Evolutionary conservation across 30 jellyfish, hydroid and myxozoan species (phyloP).

Genomic region (Euphysa ruthae): DNA sequence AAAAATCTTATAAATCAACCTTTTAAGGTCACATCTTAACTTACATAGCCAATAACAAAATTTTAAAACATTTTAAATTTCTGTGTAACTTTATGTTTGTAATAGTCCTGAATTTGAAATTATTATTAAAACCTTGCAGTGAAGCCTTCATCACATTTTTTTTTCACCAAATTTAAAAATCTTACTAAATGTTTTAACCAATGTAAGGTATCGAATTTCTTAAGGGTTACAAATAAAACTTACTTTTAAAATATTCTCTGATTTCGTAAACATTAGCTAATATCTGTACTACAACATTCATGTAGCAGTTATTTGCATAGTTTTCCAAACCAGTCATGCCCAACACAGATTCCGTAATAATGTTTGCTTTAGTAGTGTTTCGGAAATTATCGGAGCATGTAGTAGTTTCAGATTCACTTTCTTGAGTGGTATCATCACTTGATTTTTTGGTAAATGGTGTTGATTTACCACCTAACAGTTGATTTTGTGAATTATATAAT

Average conservation of each 20-base stretch:
- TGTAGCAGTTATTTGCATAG: slow-evolving; percentile 79
- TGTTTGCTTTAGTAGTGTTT: slow-evolving; percentile 30
- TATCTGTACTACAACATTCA: slow-evolving; percentile 81
- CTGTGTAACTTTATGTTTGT: too few species aligned
- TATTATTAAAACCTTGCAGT: too few species aligned
- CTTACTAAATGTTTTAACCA: too few species aligned
- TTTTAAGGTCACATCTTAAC: too few species aligned
- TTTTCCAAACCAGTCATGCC: slow-evolving; percentile 83
- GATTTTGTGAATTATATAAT: neutral
- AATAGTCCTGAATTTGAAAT: too few species aligned
- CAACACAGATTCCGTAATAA: neutral
- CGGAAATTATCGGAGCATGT: slow-evolving; percentile 8
- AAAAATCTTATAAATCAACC: too few species aligned
- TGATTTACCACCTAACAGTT: slow-evolving; percentile 77
- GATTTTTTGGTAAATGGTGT: slow-evolving; percentile 55
- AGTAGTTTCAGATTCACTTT: slow-evolving; percentile 30
- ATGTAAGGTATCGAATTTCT: too few species aligned
- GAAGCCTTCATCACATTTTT: too few species aligned
- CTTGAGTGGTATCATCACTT: slow-evolving; percentile 34
- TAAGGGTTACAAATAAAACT: too few species aligned
- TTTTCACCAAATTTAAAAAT: too few species aligned
- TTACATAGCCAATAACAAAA: too few species aligned
- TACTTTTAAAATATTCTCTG: slow-evolving; percentile 52
- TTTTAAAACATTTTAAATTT: too few species aligned
- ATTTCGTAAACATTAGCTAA: slow-evolving; percentile 75